phyloP scores from a whole-genome alignment of 2,113 vertebrate genomes.

The Pseudolaguvia tuberculata region DNA sequence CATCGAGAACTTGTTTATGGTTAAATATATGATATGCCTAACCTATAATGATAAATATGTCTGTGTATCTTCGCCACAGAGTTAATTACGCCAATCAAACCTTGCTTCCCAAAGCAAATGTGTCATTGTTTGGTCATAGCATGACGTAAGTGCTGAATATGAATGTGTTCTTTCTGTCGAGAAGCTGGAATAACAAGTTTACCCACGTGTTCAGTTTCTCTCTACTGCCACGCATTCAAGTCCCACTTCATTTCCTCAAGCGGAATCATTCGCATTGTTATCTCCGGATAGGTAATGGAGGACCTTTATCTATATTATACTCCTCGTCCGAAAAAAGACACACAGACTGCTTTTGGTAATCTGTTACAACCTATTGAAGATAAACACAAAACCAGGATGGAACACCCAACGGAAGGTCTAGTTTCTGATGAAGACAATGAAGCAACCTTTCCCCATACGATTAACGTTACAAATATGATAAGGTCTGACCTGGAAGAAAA shows the following conservation, averaged over 20 bases:
- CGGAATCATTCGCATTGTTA: background rate
- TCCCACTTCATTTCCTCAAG: slow-evolving; percentile 20
- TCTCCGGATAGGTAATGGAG: slow-evolving; percentile 51
- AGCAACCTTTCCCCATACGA: slow-evolving; percentile 45
- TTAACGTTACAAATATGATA: slow-evolving; percentile 38
- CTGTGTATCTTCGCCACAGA: slow-evolving; percentile 11
- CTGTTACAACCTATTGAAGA: background rate
- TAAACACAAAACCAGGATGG: slow-evolving; percentile 8
- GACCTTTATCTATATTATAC: slow-evolving; percentile 47
- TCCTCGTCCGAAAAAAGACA: slow-evolving; percentile 24
- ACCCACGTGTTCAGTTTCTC: slow-evolving; percentile 50
- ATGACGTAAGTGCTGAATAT: slow-evolving; percentile 30
- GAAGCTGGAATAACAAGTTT: slow-evolving; percentile 63
- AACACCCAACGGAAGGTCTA: background rate
- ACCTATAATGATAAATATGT: slow-evolving; percentile 20
- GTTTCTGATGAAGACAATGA: slow-evolving; percentile 42
- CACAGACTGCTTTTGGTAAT: background rate
- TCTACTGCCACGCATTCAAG: slow-evolving; percentile 22
- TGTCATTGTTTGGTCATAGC: slow-evolving; percentile 46
- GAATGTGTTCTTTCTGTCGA: slow-evolving; percentile 21
- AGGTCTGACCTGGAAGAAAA: slow-evolving; percentile 52
- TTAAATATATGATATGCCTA: slow-evolving; percentile 3
- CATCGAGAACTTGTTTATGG: slow-evolving; percentile 57
- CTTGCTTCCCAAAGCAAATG: slow-evolving; percentile 27
- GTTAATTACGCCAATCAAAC: slow-evolving; percentile 13